phyloP scores from a whole-genome alignment of 2,888 invertebrate genomes.

The Andrena praecox region DNA sequence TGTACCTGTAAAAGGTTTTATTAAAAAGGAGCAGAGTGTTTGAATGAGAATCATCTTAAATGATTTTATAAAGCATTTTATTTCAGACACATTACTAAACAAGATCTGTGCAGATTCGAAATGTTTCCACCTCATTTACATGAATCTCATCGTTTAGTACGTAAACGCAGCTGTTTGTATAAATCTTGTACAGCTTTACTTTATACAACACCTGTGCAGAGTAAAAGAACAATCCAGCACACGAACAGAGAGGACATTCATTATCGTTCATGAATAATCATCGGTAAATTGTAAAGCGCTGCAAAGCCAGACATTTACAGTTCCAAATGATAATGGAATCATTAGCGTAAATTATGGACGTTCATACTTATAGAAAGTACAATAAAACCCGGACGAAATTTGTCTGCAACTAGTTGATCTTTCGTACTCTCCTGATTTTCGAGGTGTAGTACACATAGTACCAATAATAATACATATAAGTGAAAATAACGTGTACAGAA shows the following conservation, averaged over 20 bases:
- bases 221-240: background rate
- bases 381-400: slow-evolving; percentile 24
- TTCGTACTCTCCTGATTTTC: slow-evolving; percentile 36
- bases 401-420: slow-evolving; percentile 20
- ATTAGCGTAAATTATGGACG: slow-evolving; percentile 19
- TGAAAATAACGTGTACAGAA: slow-evolving; percentile 19
- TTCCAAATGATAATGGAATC: background rate
- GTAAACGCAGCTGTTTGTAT: slow-evolving; percentile 17
- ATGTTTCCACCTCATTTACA: background rate
- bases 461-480: slow-evolving; percentile 32
- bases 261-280: slow-evolving; percentile 2
- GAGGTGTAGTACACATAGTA: slow-evolving; percentile 40
- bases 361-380: slow-evolving; percentile 39
- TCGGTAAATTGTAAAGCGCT: slow-evolving; percentile 12
- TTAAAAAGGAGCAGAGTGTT: background rate
- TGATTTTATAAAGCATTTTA: background rate
- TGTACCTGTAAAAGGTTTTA: slow-evolving; percentile 6
- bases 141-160: slow-evolving; percentile 20
- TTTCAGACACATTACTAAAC: background rate
- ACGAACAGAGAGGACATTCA: slow-evolving; percentile 9
- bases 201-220: slow-evolving; percentile 16
- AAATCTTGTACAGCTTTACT: slow-evolving; percentile 30
- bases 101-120: slow-evolving; percentile 21
- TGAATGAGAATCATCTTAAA: background rate
- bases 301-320: slow-evolving; percentile 10